Base-by-base conservation (phyloP, 2,888 invertebrate species). In the Drosophila longiperda region DNA sequence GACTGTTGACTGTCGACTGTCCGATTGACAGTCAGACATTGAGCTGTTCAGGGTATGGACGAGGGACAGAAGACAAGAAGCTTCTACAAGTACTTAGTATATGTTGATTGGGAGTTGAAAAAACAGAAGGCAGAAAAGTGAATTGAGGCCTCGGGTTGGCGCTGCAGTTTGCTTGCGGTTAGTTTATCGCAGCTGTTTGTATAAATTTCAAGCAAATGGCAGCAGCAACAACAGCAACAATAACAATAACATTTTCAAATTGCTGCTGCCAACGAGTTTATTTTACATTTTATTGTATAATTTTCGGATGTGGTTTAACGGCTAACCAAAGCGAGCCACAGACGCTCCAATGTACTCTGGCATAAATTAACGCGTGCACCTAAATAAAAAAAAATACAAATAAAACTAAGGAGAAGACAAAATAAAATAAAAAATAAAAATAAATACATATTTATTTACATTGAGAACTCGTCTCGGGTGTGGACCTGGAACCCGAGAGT, bases 291-390 rank as follows among this genome's bases (percentile, higher is more conserved):
- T 86, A 86, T 89, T 86, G 85, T 86, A 86, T 86, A 86, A 86
- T 86, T 89, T 89, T 86, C 85, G 85, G 85, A 86, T 86, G 85
- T 86, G 85, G 85, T 86, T 89, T 74, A 70, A 75, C 70, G 67
- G 61, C 68, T 40, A 61, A 69, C 73, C 68, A 33, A 68, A 63
- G 66, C 67, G 67, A 63, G 72, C 42, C 74, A 52, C 71, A 65
- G 68, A 75, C 67, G 60, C 49, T 62, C 60, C 54, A 55, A 32
- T 45, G 42, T 66, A 54, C 59, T 77, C 72, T 67, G 79, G 86
- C 79, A 87, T 87, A 87, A 82, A 87, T 87, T 87, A 89, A 89
- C 89, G 86, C 89, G 87, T 89, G 87, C 87, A 89, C 74, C 86
- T 80, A 84, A 86, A 84, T 70, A 77, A 87, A 77, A 80, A 77